phyloP scores from a whole-genome alignment of 2,797 vertebrate species.

The Mus spretus region DNA sequence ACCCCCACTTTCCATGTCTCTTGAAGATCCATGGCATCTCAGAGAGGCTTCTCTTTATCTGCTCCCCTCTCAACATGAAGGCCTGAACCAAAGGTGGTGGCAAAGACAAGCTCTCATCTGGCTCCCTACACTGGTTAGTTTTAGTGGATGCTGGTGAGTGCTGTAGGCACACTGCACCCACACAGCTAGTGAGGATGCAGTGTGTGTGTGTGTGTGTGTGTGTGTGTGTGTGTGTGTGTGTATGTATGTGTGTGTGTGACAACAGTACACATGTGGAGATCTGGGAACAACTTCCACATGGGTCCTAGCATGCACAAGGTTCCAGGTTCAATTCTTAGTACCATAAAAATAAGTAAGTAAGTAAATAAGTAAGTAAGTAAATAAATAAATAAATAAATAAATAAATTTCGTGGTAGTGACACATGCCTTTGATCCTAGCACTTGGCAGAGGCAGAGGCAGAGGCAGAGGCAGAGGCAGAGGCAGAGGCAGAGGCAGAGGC shows the following conservation, averaged over 20 bases:
- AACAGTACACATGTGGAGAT: background rate
- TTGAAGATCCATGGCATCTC: no score
- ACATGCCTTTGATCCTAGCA: background rate
- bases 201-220: background rate
- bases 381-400: no score
- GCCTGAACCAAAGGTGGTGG: background rate
- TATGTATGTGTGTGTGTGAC: background rate
- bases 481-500: background rate
- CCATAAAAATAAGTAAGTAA: background rate
- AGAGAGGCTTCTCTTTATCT: background rate
- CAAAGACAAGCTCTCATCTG: accelerated
- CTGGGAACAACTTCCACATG: background rate
- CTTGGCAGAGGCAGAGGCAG: background rate
- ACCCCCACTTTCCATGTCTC: background rate
- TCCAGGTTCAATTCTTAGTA: background rate
- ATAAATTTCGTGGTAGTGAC: background rate
- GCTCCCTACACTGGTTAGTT: background rate
- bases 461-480: no score
- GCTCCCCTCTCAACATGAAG: background rate
- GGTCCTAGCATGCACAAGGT: background rate
- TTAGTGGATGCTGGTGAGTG: background rate
- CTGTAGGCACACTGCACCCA: background rate
- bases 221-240: background rate
- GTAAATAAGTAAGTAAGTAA: no score
- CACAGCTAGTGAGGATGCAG: no score